phyloP scores from a whole-genome alignment of 2,888 invertebrate species.

The Callosobruchus maculatus region DNA sequence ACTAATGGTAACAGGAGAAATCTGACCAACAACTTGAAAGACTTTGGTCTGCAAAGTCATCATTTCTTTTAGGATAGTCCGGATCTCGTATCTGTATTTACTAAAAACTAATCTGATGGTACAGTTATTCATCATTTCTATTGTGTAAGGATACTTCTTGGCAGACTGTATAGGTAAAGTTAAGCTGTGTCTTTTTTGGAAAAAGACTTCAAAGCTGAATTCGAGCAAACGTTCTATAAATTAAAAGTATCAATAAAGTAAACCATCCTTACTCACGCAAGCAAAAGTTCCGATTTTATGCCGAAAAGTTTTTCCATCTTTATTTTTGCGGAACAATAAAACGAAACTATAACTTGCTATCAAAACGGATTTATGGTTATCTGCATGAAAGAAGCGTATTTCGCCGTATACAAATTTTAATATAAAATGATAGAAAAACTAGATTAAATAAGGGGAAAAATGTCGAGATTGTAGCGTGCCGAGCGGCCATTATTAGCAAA shows the following conservation, averaged over 20 bases:
- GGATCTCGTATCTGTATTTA: no score
- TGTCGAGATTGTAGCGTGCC: slow-evolving; percentile 37
- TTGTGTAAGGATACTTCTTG: background rate
- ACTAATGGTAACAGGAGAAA: no score
- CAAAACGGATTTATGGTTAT: slow-evolving; percentile 17
- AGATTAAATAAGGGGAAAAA: slow-evolving; percentile 28
- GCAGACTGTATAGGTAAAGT: background rate
- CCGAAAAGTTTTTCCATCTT: slow-evolving; percentile 16
- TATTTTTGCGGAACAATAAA: slow-evolving; percentile 21
- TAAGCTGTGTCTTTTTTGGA: background rate
- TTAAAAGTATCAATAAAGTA: background rate
- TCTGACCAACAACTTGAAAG: no score
- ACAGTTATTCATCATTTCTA: no score
- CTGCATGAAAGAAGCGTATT: slow-evolving; percentile 23
- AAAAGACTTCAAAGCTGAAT: background rate
- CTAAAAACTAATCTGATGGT: no score
- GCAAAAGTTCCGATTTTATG: slow-evolving; percentile 15
- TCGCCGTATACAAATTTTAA: slow-evolving; percentile 25
- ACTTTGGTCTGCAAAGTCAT: no score
- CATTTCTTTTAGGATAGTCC: no score
- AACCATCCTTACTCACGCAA: slow-evolving; percentile 13
- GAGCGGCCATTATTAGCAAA: slow-evolving; percentile 39
- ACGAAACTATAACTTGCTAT: slow-evolving; percentile 19
- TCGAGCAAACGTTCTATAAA: background rate
- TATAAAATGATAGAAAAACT: slow-evolving; percentile 22